Base-by-base conservation (phyloP, 1,140 invertebrate genomes). In the Arctopsyche grandis region DNA sequence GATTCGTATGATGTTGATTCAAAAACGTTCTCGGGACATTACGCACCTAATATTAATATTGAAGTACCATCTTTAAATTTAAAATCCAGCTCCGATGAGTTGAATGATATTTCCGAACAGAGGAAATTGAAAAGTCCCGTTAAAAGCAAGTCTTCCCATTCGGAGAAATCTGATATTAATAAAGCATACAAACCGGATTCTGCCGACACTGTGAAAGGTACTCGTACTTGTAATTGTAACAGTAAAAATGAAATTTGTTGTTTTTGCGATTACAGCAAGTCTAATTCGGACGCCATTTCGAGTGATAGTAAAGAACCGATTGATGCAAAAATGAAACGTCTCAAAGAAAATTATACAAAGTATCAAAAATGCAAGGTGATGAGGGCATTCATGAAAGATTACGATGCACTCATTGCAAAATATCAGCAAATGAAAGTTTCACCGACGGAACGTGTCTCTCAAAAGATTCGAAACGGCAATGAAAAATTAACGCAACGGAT, bases 381-480 rank as follows among this genome's bases (percentile, higher is more conserved):
- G 73, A 79, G 80, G 24, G 77, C 81, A 10, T 82, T 80, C 56
- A 76, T 80, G 70, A 80, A 82, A 66, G 81, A 82, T 16, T 82
- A 80, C 48, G 77, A 80, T 52, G 48, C 73, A 38, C 79, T 82
- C 43, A 58, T 82, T 63, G 58, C 46, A 38, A 80, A 80, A 66
- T 82, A 82, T 77, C 14, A 46, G 38, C 56, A 75, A 19, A 66
- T 38, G 16, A 82, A 80, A 79, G 38, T 76, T 26, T 21, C 44
- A 24, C 3, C 63, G 5, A 10, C 63, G 26, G 24, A 60, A 66
- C 14, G 21, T 19, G 24, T n/a, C 4, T 26, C 24, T 10, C 9
- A 69, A 12, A 43, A 66, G 7, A 38, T 38, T 38, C 3, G 3
- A 38, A 38, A 38, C 29, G 1, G 29, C 7, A 38, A 38, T 38